phyloP scores from a whole-genome alignment of 2,113 vertebrate species.

The Cygnus atratus region DNA sequence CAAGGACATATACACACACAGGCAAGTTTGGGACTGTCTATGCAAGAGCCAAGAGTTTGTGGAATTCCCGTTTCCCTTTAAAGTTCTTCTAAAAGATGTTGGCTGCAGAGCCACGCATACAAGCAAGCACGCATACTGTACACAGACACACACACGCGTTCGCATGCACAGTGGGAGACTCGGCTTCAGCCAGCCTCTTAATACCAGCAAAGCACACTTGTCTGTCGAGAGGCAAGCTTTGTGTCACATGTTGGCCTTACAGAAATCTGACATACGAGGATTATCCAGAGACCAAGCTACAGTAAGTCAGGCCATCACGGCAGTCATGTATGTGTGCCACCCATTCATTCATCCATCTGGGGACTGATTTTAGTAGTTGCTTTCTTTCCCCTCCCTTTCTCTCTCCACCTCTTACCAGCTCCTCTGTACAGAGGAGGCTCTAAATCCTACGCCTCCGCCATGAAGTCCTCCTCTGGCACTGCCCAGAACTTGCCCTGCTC shows the following conservation, averaged over 20 bases:
- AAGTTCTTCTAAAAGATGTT: conserved; percentile 15
- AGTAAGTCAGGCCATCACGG: conserved; percentile 32
- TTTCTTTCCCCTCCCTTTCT: not conserved
- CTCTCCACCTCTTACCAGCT: not conserved
- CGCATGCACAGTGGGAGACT: not conserved
- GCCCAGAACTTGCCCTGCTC: not conserved
- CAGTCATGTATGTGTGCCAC: conserved; percentile 31
- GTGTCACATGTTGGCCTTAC: conserved; percentile 80
- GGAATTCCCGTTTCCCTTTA: conserved; percentile 26
- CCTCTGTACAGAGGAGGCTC: not conserved
- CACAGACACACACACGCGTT: not conserved
- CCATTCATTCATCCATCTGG: conserved; percentile 29
- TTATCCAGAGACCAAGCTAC: conserved; percentile 67
- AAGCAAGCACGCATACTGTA: not conserved
- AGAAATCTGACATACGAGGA: conserved; percentile 78
- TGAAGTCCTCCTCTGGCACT: accelerated
- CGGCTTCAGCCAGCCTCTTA: conserved; percentile 66
- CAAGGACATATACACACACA: not conserved
- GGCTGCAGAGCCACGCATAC: not conserved
- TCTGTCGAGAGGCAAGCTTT: conserved; percentile 68
- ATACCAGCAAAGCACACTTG: conserved; percentile 72
- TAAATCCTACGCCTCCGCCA: not conserved
- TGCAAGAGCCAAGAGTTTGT: not conserved
- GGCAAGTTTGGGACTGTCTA: conserved; percentile 39
- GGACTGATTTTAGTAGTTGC: not conserved